Percentiles rank a stretch among this genome's conserved stretches.
Conservation (phyloP, 1,140 invertebrate genomes). For the Eriocheir sinensis region DNA sequence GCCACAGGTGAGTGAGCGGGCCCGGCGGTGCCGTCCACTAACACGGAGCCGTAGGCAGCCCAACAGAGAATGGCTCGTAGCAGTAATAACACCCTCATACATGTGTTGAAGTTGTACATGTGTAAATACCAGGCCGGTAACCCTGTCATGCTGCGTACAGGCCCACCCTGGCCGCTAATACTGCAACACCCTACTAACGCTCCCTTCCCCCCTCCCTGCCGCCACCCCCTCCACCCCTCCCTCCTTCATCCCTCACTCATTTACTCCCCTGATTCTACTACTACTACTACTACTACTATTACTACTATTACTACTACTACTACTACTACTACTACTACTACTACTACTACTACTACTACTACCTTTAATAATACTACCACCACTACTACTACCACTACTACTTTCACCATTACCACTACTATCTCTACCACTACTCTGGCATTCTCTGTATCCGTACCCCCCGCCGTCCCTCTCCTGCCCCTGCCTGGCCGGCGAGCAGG, state of each 20-base stretch:
- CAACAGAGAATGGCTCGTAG: conserved; percentile 13
- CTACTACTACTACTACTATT: neutral
- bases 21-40: neutral
- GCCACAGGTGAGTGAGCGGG: conserved; percentile 88
- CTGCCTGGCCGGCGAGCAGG: conserved; percentile 83
- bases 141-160: neutral
- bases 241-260: neutral
- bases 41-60: conserved; percentile 28
- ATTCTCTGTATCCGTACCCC: neutral
- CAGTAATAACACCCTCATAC: neutral
- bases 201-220: neutral
- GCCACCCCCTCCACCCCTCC: neutral
- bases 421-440: too few species aligned
- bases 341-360: too few species aligned
- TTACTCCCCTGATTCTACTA: neutral
- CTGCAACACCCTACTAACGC: neutral
- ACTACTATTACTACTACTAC: neutral
- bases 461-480: neutral
- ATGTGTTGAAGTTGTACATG: neutral
- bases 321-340: neutral
- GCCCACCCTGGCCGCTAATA: neutral
- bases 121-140: neutral
- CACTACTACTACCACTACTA: neutral
- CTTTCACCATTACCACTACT: neutral
- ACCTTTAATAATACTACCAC: neutral